Base-by-base conservation (phyloP, 2,113 vertebrate species). In the Takifugu bimaculatus region DNA sequence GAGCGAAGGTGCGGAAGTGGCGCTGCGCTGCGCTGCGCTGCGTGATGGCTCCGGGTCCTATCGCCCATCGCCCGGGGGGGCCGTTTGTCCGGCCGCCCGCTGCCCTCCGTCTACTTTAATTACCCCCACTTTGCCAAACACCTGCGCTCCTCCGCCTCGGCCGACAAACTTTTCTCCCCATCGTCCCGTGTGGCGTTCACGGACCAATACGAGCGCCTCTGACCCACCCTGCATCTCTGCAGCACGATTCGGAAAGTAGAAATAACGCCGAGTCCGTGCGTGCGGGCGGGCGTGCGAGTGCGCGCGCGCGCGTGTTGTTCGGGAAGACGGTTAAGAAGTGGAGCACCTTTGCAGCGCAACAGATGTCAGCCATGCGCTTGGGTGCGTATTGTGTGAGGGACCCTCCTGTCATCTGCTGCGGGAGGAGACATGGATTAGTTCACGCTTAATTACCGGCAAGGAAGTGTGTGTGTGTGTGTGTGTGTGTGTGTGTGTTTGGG, bases 311-410 rank as follows among this genome's bases (percentile, higher is more conserved):
- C 14, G 53, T 35, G 43, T 14, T 20, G 20, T 20, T 20, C 0
- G 32, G 42, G 47, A 60, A 58, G 60, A 60, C 60, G 53, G 58
- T 69, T 78, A 77, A 35, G 54, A 75, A 42, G 47, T 20, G 71
- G 70, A 78, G 49, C 66, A 89, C 77, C 71, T 80, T 74, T 43
- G 45, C 64, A 47, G 80, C 32, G 86, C 87, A 89, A 87, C 90
- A 90, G 89, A 90, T 90, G 87, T 89, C 87, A 80, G 72, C 68
- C 80, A 79, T 77, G 83, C 81, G 79, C 83, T 72, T 62, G 64
- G 26, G 70, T 79, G 77, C 73, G 14, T 67, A 60, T 73, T 32
- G 57, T 64, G 60, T 56, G 58, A 14, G 72, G 50, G 54, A 50
- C n/a, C 72, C 50, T 65, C 70, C 72, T 75, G 72, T 86, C 80